These are phyloP conservation scores for Poecilia wingei DNA, from an alignment of 2,797 vertebrate genomes.

Conservation along the genomic window DNA sequence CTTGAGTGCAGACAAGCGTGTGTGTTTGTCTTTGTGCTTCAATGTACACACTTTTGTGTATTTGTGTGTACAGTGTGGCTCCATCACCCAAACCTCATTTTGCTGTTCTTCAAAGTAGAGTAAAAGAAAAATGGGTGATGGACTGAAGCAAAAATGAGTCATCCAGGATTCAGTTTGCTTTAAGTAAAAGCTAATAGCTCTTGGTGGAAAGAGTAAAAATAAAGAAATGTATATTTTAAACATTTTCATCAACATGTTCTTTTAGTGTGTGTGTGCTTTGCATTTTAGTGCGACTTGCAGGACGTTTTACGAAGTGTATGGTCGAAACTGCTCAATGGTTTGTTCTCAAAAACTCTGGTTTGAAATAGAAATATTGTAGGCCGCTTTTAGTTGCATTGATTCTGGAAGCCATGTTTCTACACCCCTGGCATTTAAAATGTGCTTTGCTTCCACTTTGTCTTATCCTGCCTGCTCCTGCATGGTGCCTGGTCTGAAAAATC, in stretches of 20 bases:
- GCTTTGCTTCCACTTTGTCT: slow-evolving; percentile 58
- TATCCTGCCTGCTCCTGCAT: slow-evolving; percentile 38
- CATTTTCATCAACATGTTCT: background rate
- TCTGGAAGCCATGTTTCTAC: slow-evolving; percentile 51
- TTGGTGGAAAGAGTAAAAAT: slow-evolving; percentile 16
- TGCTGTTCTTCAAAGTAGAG: slow-evolving; percentile 65
- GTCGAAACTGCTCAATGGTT: slow-evolving; percentile 28
- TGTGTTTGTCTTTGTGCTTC: slow-evolving; percentile 44
- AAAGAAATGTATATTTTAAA: background rate
- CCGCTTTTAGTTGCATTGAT: slow-evolving; percentile 55
- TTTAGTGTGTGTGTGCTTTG: background rate
- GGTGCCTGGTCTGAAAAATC: slow-evolving; percentile 51
- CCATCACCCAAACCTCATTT: slow-evolving; percentile 68
- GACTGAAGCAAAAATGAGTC: slow-evolving; percentile 53
- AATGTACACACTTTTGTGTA: slow-evolving; percentile 31
- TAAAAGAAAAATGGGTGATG: slow-evolving; percentile 58
- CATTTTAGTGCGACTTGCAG: background rate
- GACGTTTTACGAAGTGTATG: background rate
- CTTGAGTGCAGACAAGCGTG: slow-evolving; percentile 68
- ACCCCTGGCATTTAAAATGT: slow-evolving; percentile 60
- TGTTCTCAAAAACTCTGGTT: slow-evolving; percentile 40
- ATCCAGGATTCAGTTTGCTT: slow-evolving; percentile 60
- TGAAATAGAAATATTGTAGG: slow-evolving; percentile 48
- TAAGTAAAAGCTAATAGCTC: slow-evolving; percentile 37
- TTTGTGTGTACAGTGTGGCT: slow-evolving; percentile 20